A percentile compares a stretch with the other conserved stretches of the same genome.
Conservation (phyloP, 2,113 vertebrate genomes). For the Laticauda laticaudata region DNA sequence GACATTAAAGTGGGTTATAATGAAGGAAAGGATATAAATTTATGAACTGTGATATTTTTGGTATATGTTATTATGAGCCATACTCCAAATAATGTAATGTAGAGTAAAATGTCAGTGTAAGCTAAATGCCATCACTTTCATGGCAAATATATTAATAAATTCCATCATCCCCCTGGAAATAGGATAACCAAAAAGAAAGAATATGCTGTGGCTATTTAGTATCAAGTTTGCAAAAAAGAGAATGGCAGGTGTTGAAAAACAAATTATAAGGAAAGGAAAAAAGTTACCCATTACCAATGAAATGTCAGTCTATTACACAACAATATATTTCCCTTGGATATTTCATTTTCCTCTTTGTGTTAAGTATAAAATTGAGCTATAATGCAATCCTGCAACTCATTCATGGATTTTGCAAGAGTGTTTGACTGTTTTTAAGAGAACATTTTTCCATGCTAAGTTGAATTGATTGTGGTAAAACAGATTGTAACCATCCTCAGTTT, state of each 20-base stretch:
- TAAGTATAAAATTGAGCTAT: neutral
- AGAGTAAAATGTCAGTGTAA: neutral
- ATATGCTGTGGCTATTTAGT: conserved; percentile 12
- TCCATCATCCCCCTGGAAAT: neutral
- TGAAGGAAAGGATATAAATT: neutral
- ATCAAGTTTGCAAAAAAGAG: neutral
- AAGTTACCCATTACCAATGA: neutral
- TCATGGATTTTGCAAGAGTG: neutral
- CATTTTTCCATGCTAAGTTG: neutral
- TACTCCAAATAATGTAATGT: neutral
- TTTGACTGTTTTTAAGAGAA: neutral
- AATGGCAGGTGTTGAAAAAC: neutral
- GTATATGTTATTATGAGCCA: neutral
- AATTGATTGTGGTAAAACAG: neutral
- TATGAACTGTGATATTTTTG: neutral
- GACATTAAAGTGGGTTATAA: neutral
- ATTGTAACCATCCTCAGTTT: neutral
- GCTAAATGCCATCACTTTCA: neutral
- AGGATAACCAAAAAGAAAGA: neutral
- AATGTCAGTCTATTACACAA: neutral
- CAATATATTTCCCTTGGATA: neutral
- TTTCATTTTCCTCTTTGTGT: neutral
- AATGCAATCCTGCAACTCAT: neutral
- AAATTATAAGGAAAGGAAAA: neutral
- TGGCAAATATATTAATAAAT: neutral